Percentiles rank a stretch among this genome's conserved stretches.
Conservation (phyloP, 2,797 vertebrate species). For the Liparis tanakae region DNA sequence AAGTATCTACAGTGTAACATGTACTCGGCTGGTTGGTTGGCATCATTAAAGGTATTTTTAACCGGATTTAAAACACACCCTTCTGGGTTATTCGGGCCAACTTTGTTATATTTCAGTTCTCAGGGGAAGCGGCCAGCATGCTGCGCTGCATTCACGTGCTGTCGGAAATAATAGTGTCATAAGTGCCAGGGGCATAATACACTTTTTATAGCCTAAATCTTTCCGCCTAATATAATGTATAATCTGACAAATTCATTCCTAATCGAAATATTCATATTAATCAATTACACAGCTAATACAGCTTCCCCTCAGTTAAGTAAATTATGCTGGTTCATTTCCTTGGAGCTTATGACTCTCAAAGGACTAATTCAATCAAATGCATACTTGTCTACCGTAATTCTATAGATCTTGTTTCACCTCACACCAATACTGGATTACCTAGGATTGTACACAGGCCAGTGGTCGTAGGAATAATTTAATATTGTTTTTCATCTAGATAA, state of each 20-base stretch:
- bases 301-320: not conserved
- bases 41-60: accelerated
- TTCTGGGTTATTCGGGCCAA: not conserved
- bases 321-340: not conserved
- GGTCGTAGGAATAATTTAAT: not conserved
- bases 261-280: not conserved
- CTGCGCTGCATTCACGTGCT: constrained; percentile 10
- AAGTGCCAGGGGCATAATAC: not conserved
- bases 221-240: not conserved
- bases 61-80: accelerated
- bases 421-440: not conserved
- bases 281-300: not conserved
- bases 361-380: not conserved
- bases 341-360: not conserved
- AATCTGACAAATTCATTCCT: not conserved
- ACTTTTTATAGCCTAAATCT: not conserved
- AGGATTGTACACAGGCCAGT: not conserved
- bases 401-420: accelerated
- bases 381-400: not conserved
- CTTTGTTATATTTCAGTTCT: not conserved
- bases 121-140: not conserved
- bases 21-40: too few relatives aligned
- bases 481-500: not conserved
- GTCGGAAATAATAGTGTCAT: not conserved
- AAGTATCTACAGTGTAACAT: not conserved